Base-by-base conservation (phyloP, 2,797 vertebrate genomes). In the Hoplostethus atlanticus region DNA sequence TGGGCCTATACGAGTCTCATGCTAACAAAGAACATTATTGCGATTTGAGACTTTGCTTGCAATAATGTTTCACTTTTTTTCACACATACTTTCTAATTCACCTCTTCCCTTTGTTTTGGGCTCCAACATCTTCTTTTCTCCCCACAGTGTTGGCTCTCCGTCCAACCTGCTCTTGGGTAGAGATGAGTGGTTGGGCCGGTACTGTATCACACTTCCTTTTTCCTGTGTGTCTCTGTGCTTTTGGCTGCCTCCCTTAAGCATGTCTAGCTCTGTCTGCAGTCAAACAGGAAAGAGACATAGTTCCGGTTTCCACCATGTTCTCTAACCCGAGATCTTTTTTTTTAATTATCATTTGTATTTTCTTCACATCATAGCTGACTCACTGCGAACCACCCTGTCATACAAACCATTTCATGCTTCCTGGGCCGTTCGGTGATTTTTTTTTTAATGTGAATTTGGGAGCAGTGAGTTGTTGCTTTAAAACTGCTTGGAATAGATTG, bases 101-200 rank as follows among this genome's bases (percentile, higher is more conserved):
- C 87, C 79, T 85, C 68, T 86, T 88, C 63, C 72, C 81, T 85
- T 84, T 76, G 86, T 77, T 89, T 91, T 83, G 81, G 85, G 89
- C 89, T 89, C 86, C 92, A 91, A 92, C 85, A 12, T 92, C 85
- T 90, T 91, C 87, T 92, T 89, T 90, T 87, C 85, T 89, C 82
- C 91, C 90, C 89, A 93, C 93, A 92, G 92, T 83, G 92, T 95
- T 93, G 91, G 93, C 83, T 94, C 94, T 89, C 93, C 94, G 92
- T 95, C 94, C 93, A 95, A 95, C 93, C 93, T 95, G 92, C 93
- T 95, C 91, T 95, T 95, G 93, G 94, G 93, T 94, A 95, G 95
- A 94, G 94, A 95, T 92, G 94, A 95, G 92, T 94, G 94, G 94
- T 93, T 95, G 94, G 94, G 93, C 93, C 94, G 95, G 95, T 95